phyloP scores from a whole-genome alignment of 2,797 vertebrate species.

The Odontamblyopus rebecca region DNA sequence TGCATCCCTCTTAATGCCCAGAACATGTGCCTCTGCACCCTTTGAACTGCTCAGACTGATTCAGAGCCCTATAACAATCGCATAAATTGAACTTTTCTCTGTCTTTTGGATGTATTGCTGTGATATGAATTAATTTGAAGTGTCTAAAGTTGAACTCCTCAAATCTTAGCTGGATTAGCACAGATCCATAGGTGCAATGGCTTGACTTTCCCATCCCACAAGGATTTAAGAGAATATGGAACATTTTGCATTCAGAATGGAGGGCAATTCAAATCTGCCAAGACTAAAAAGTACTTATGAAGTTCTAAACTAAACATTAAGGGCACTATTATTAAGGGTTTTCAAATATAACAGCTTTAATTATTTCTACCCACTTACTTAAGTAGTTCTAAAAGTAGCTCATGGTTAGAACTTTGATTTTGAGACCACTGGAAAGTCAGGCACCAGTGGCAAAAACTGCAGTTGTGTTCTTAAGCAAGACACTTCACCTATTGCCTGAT shows the following conservation, averaged over 20 bases:
- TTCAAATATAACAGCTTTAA: too few relatives aligned
- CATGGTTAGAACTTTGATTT: too few relatives aligned
- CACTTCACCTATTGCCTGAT: too few relatives aligned
- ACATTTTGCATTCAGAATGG: slow-evolving; percentile 5
- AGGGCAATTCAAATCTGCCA: not conserved
- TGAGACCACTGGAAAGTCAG: too few relatives aligned
- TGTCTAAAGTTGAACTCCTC: slow-evolving; percentile 2
- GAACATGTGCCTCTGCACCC: not conserved
- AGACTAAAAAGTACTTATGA: slow-evolving; percentile 1
- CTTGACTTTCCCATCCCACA: slow-evolving; percentile 7
- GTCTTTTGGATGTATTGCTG: not conserved
- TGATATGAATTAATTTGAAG: slow-evolving; percentile 2
- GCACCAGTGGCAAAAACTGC: too few relatives aligned
- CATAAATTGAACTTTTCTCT: not conserved
- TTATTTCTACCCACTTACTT: too few relatives aligned
- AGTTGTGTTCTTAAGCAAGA: too few relatives aligned
- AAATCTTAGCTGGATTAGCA: slow-evolving; percentile 6
- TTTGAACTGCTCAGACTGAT: slow-evolving; percentile 4
- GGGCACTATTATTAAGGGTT: too few relatives aligned
- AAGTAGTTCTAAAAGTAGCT: too few relatives aligned
- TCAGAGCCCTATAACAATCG: not conserved
- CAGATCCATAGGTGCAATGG: slow-evolving; percentile 11
- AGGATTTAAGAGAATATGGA: slow-evolving; percentile 12
- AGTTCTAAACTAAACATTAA: not conserved
- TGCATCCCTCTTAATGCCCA: not conserved